A percentile compares a stretch with the other conserved stretches of the same genome.
Conservation (phyloP, 1,140 invertebrate genomes). For the Hesperophylax magnus region DNA sequence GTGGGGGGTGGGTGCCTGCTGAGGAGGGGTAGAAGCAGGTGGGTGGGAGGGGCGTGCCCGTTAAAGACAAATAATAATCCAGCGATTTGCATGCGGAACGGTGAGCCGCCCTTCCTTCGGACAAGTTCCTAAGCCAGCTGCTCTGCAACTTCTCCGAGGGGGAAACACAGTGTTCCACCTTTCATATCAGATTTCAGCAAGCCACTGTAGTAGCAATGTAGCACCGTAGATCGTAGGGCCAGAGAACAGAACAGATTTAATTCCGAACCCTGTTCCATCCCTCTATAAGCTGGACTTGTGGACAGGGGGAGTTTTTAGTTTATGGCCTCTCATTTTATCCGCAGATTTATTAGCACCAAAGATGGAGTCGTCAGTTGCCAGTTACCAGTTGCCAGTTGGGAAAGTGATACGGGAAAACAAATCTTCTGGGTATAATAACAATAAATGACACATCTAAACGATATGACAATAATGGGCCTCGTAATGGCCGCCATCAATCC, state of each 20-base stretch:
- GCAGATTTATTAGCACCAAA: too few species aligned
- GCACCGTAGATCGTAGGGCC: too few species aligned
- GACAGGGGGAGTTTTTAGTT: too few species aligned
- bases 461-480: constrained; percentile 13
- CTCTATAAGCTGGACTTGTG: background rate
- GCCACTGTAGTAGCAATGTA: too few species aligned
- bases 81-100: constrained; percentile 38
- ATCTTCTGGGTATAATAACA: constrained; percentile 20
- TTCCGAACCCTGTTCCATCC: background rate
- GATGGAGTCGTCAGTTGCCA: too few species aligned
- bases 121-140: constrained; percentile 32
- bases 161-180: background rate
- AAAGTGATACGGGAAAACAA: background rate
- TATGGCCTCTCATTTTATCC: too few species aligned
- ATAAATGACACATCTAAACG: constrained; percentile 32
- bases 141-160: background rate
- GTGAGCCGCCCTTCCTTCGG: constrained; percentile 26
- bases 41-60: constrained; percentile 7
- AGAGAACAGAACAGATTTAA: too few species aligned
- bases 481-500: constrained; percentile 35
- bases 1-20: background rate
- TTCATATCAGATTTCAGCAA: background rate
- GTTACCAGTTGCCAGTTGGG: too few species aligned
- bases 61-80: constrained; percentile 41
- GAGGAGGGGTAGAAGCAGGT: background rate